phyloP scores from a whole-genome alignment of 2,888 invertebrate species.

The Dicyrtomina minuta region DNA sequence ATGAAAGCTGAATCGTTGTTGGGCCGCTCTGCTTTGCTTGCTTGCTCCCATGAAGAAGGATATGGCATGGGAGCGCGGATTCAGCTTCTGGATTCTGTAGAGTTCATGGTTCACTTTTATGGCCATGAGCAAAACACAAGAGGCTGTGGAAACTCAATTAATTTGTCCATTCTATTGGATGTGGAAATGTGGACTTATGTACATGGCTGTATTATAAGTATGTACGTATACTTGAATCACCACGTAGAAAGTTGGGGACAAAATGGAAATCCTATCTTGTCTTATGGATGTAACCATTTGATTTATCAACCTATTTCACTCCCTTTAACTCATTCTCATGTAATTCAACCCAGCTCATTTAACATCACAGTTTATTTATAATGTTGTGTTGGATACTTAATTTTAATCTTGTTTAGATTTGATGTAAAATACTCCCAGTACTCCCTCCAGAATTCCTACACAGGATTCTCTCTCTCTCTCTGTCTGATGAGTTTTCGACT shows the following conservation, averaged over 20 bases:
- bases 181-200: slow-evolving; percentile 11
- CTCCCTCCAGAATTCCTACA: too few relatives aligned
- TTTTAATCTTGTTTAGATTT: too few relatives aligned
- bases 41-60: too few relatives aligned
- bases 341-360: slow-evolving; percentile 7
- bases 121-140: not conserved
- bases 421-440: too few relatives aligned
- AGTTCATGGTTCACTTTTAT: slow-evolving; percentile 23
- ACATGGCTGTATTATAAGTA: too few relatives aligned
- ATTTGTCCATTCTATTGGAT: slow-evolving; percentile 1
- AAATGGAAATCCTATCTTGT: slow-evolving; percentile 17
- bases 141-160: slow-evolving; percentile 14
- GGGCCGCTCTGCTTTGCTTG: not conserved
- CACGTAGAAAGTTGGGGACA: too few relatives aligned
- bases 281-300: not conserved
- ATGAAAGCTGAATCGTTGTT: too few relatives aligned
- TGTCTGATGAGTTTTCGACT: too few relatives aligned
- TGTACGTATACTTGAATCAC: too few relatives aligned
- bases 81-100: slow-evolving; percentile 2
- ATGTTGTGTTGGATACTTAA: too few relatives aligned
- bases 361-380: not conserved
- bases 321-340: slow-evolving; percentile 17
- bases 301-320: slow-evolving; percentile 24
- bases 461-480: too few relatives aligned
- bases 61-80: not conserved